Evolutionary conservation across 1,140 invertebrate genomes (phyloP).

Genomic region (Homarus americanus): DNA sequence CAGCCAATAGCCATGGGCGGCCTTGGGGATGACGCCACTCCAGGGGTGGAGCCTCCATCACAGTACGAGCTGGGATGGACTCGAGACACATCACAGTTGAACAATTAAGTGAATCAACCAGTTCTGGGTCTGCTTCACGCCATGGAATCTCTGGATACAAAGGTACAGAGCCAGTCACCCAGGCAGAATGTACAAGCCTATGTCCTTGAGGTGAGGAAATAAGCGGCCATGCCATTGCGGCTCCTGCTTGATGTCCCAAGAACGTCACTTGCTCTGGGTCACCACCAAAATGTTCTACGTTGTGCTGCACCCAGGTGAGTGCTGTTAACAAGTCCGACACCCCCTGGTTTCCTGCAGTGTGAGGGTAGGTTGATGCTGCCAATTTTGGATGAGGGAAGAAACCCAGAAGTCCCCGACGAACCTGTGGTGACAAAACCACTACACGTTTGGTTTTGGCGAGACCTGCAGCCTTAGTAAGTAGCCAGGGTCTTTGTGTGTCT

Average conservation of each 20-base stretch:
- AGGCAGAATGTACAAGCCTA: conserved; percentile 75
- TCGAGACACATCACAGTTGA: conserved; percentile 52
- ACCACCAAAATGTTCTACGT: conserved; percentile 89
- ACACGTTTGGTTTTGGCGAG: conserved; percentile 87
- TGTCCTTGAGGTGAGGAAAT: conserved; percentile 80
- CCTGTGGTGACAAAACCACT: conserved; percentile 90
- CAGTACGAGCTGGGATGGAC: conserved; percentile 16
- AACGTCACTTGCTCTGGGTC: conserved; percentile 86
- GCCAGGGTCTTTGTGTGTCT: conserved; percentile 77
- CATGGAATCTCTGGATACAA: conserved; percentile 58
- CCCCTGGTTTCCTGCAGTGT: conserved; percentile 91
- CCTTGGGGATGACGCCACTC: conserved; percentile 29
- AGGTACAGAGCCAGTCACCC: conserved; percentile 75
- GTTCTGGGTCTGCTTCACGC: conserved; percentile 54
- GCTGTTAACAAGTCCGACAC: conserved; percentile 88
- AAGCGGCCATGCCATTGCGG: conserved; percentile 86
- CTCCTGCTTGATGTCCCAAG: conserved; percentile 89
- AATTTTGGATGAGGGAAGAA: conserved; percentile 87
- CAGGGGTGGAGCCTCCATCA: conserved; percentile 51
- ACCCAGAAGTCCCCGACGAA: conserved; percentile 86
- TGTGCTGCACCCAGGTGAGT: conserved; percentile 88
- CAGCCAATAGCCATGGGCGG: conserved; percentile 72
- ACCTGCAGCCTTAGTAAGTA: conserved; percentile 79
- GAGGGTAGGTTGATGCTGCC: conserved; percentile 84
- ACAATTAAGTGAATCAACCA: conserved; percentile 59